Conservation (phyloP, 2,888 invertebrate genomes). For the Caenorhabditis sp. region DNA sequence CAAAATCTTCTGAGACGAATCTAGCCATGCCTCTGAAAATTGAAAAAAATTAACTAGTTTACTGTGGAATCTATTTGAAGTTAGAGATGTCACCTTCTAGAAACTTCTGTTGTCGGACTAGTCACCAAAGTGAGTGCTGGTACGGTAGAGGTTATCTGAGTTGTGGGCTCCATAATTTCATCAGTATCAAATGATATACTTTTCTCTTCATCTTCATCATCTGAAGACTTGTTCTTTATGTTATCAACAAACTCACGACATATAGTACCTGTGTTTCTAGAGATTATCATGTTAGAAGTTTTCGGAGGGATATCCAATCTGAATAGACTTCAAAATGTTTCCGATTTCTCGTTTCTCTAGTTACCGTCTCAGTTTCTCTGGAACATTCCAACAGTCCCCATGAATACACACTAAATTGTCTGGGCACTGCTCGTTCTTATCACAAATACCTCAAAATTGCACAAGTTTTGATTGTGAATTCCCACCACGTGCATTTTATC, state of each 20-base stretch:
- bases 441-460: conserved; percentile 66
- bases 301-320: conserved; percentile 3
- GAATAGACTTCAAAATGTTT: neutral
- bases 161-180: conserved; percentile 28
- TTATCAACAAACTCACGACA: neutral
- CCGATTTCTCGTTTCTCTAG: neutral
- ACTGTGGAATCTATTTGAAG: neutral
- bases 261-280: conserved; percentile 42
- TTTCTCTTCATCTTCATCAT: conserved; percentile 31
- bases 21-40: conserved; percentile 48
- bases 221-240: neutral
- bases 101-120: neutral
- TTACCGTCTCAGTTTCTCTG: conserved; percentile 55
- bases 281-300: conserved; percentile 18
- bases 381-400: conserved; percentile 72
- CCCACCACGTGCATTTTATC: conserved; percentile 11
- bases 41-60: neutral
- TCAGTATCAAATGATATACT: conserved; percentile 51
- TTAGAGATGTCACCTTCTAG: conserved; percentile 4
- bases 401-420: conserved; percentile 65
- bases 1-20: conserved; percentile 58
- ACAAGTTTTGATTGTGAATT: conserved; percentile 1
- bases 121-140: neutral
- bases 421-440: conserved; percentile 67
- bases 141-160: neutral